Conservation (phyloP, 2,888 invertebrate species). For the Ethmia dodecea region DNA sequence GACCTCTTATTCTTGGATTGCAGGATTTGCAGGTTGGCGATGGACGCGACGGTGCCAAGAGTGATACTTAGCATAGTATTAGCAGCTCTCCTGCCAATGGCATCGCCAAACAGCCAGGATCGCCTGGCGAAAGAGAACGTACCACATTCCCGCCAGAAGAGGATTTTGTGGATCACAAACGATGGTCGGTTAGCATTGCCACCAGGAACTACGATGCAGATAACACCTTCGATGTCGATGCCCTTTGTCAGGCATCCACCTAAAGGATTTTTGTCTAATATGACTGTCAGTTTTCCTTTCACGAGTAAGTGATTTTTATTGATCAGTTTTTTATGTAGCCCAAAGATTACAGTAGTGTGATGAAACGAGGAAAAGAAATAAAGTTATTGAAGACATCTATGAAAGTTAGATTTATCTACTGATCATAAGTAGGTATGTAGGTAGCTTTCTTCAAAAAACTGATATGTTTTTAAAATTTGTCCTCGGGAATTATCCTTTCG, state of each 20-base stretch:
- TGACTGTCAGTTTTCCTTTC: conserved; percentile 90
- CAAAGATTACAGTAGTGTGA: too few relatives aligned
- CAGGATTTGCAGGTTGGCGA: conserved; percentile 48
- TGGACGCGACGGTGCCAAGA: conserved; percentile 63
- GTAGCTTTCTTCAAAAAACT: too few relatives aligned
- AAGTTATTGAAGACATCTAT: too few relatives aligned
- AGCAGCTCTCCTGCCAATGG: conserved; percentile 62
- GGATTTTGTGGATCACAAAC: conserved; percentile 90
- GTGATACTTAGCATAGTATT: conserved; percentile 66
- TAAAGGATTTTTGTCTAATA: conserved; percentile 89
- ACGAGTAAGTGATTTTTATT: conserved; percentile 81
- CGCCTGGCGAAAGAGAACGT: conserved; percentile 55
- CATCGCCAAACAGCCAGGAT: conserved; percentile 44
- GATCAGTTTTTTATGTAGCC: neutral
- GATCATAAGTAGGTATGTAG: too few relatives aligned
- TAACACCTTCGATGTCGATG: conserved; percentile 88
- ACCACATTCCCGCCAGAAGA: conserved; percentile 87
- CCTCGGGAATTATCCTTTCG: too few relatives aligned
- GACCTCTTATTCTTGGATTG: too few relatives aligned
- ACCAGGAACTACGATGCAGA: conserved; percentile 87
- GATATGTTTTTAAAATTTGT: too few relatives aligned
- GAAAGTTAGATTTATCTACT: too few relatives aligned
- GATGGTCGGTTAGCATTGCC: conserved; percentile 90
- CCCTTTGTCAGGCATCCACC: conserved; percentile 92
- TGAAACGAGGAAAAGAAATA: too few relatives aligned